Base-by-base conservation (phyloP, 2,797 vertebrate genomes). In the Neosalanx taihuensis region DNA sequence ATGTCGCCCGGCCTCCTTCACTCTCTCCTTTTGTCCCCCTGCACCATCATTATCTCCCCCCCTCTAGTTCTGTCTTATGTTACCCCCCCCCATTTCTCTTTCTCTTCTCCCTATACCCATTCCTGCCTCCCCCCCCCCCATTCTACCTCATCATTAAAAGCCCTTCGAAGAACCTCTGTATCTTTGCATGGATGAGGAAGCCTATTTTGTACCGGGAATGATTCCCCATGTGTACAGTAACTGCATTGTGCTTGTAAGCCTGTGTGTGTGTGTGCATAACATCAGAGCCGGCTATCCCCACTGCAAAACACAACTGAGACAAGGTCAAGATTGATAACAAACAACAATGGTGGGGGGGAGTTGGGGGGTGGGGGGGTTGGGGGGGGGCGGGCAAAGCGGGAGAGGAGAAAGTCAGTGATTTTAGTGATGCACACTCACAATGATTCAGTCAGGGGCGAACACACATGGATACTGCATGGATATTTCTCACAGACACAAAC, bases 321-420 rank as follows among this genome's bases (percentile, higher is more conserved):
- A 87, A 86, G 84, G 87, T 88, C 83, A 84, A 75, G 69, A 81
- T 51, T 51, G 53, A 31, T 29, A 46, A 46, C 41, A 46, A 46
- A 46, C 41, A 41, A 41, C 37, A 41, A 12, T 46, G 5, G 26
- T 56, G 68, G 64, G 23, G 60, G 63, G 30, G 64, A 62, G 56
- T 53, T 33, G 35, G 41, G 31, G 69, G 18, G 29, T 26, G 72
- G 26, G 37, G 67, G 72, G 68, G 26, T 63, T 20, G 71, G 69
- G 77, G 69, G 77, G 23, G 23, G 23, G 23, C 23, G 23, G 23
- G 46, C 72, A 15, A 71, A 37, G 17, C 37, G 46, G 71, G 66
- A 72, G 60, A 35, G 37, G 60, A 69, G 69, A 57, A 78, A 74
- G 60, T 31, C 46, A 68, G 18, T 72, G 75, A 80, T 84, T 84